Evolutionary conservation across 37 sponge, comb jelly and placozoan genomes (phyloP).

Genomic region (Mnemiopsis leidyi): DNA sequence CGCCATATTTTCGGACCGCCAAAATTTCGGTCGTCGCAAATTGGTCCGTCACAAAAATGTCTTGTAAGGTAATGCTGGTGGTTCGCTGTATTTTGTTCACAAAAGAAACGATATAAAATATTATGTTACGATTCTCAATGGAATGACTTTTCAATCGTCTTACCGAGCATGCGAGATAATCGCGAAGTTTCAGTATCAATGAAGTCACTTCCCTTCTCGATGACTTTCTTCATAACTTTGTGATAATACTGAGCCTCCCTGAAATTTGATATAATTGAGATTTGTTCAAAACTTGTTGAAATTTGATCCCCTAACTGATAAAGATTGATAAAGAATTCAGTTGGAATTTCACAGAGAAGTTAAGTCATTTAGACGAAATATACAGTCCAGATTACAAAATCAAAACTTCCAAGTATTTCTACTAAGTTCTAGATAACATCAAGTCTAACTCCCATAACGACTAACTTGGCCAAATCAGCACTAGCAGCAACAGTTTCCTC

Average conservation of each 20-base stretch:
- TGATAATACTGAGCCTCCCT: slow-evolving; percentile 77
- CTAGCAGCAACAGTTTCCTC: not conserved
- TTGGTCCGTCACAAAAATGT: no score
- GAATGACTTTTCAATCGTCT: no score
- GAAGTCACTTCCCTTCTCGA: slow-evolving; percentile 78
- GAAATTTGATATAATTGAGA: not conserved
- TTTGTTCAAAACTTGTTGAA: not conserved
- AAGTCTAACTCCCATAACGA: not conserved
- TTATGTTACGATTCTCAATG: no score
- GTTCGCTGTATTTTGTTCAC: no score
- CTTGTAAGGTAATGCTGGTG: no score
- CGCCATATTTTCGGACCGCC: no score
- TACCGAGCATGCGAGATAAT: slow-evolving; percentile 79
- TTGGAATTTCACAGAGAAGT: not conserved
- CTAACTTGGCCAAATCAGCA: not conserved
- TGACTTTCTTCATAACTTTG: slow-evolving; percentile 94
- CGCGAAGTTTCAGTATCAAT: slow-evolving; percentile 77
- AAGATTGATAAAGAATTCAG: not conserved
- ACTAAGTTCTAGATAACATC: not conserved
- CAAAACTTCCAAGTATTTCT: not conserved
- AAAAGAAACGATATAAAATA: no score
- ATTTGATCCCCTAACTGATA: no score
- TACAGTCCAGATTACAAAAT: not conserved
- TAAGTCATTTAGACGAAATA: not conserved
- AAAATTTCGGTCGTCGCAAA: no score